Percentiles rank a stretch among this genome's conserved stretches.
Evolutionary conservation across 2,888 invertebrate species (phyloP).

Genomic region (Zaprionus obscuricornis): DNA sequence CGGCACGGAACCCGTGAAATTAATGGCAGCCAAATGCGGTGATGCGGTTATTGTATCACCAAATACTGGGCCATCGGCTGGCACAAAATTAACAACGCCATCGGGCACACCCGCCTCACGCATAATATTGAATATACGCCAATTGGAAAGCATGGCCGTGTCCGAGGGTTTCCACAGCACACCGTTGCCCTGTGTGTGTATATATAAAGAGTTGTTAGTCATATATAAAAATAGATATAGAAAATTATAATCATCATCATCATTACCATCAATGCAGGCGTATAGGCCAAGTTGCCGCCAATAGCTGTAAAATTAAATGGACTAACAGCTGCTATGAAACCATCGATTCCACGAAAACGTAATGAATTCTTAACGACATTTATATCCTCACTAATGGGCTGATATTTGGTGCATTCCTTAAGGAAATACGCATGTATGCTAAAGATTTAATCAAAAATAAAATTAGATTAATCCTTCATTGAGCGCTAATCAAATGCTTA

Average conservation of each 20-base stretch:
- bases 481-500: too few relatives aligned
- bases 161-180: constrained; percentile 99
- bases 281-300: constrained; percentile 97
- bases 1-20: constrained; percentile 99
- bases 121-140: constrained; percentile 95
- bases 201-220: too few relatives aligned
- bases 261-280: constrained; percentile 91
- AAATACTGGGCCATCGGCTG: constrained; percentile 97
- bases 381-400: constrained; percentile 93
- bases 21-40: constrained; percentile 94
- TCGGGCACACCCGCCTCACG: constrained; percentile 97
- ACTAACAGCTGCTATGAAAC: constrained; percentile 98
- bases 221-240: too few relatives aligned
- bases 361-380: constrained; percentile 91
- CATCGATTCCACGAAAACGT: constrained; percentile 96
- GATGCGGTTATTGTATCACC: constrained; percentile 95
- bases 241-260: too few relatives aligned
- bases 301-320: constrained; percentile 99
- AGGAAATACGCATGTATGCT: constrained; percentile 91
- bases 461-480: not conserved
- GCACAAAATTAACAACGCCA: constrained; percentile 98
- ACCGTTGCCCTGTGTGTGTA: constrained; percentile 96
- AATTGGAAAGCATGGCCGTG: constrained; percentile 97
- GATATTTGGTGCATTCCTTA: constrained; percentile 93
- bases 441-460: constrained; percentile 6